Evolutionary conservation across 2,888 invertebrate species (phyloP), one percentile per base, ranked within the genome.

Genomic region (Oxycera nigricornis): DNA sequence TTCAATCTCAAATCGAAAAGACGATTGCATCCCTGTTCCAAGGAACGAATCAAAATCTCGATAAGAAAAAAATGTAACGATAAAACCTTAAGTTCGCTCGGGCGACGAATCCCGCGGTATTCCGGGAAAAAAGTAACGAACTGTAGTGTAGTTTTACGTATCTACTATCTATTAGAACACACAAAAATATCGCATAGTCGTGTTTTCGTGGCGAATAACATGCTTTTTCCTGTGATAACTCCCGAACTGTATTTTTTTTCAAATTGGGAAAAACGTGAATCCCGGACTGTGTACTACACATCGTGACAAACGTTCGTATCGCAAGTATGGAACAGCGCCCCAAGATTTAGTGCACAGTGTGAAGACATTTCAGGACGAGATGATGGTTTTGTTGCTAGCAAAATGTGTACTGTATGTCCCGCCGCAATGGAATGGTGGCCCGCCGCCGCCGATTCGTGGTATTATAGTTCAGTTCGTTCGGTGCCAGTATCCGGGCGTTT

Each of bases 61-160:
- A n/a, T n/a, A n/a, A n/a, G n/a, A n/a, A n/a, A n/a, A n/a, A n/a
- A n/a, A n/a, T n/a, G n/a, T n/a, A n/a, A n/a, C n/a, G n/a, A n/a
- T n/a, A n/a, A n/a, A n/a, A n/a, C n/a, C n/a, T n/a, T n/a, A n/a
- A n/a, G n/a, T n/a, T n/a, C n/a, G n/a, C n/a, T n/a, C n/a, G n/a
- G n/a, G n/a, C n/a, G n/a, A n/a, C n/a, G n/a, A n/a, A n/a, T n/a
- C n/a, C n/a, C n/a, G n/a, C n/a, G n/a, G n/a, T n/a, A n/a, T n/a
- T 46, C 35, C 46, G 52, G 52, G 52, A 55, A 55, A 17, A 55
- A 55, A 55, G 52, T 55, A 55, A 55, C 52, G 22, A 55, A 55
- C 52, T 55, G 52, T 55, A 24, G 24, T 24, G 24, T 24, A 55
- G 52, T 55, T n/a, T n/a, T n/a, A n/a, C n/a, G n/a, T n/a, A n/a